A percentile compares a stretch with the other conserved stretches of the same genome.
These are phyloP conservation scores for Corythaeola cristata DNA, from an alignment of 2,113 vertebrate species.

Conservation along the genomic window DNA sequence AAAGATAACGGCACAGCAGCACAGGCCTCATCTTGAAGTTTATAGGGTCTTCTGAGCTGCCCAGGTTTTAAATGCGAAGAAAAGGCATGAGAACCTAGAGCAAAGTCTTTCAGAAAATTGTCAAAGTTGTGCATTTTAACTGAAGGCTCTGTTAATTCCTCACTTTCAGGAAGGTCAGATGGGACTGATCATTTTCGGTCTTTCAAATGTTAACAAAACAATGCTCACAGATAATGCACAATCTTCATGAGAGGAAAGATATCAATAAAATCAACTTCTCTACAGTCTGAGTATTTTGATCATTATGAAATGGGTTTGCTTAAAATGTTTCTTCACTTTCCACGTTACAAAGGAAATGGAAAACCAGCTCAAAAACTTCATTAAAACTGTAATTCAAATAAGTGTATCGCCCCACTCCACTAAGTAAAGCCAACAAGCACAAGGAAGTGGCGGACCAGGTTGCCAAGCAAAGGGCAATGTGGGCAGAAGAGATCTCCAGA, in stretches of 20 bases:
- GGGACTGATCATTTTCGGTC: neutral
- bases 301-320: neutral
- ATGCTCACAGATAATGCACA: neutral
- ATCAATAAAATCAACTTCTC: neutral
- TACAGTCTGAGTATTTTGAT: neutral
- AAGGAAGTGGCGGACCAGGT: neutral
- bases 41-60: neutral
- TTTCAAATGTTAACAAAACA: neutral
- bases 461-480: neutral
- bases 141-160: neutral
- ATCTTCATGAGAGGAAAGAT: neutral
- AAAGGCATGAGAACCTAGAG: neutral
- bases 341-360: neutral
- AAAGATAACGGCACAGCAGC: neutral
- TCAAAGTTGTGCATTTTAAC: neutral
- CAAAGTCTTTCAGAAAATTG: neutral
- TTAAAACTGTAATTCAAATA: neutral
- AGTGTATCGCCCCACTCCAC: neutral
- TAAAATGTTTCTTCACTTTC: neutral
- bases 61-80: neutral
- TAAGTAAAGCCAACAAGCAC: neutral
- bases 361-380: neutral
- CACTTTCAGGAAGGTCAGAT: neutral
- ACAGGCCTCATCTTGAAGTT: neutral
- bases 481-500: neutral